Evolutionary conservation across 2,888 invertebrate genomes (phyloP), one percentile per base, ranked within the genome.

Genomic region (Agriopis aurantiaria): DNA sequence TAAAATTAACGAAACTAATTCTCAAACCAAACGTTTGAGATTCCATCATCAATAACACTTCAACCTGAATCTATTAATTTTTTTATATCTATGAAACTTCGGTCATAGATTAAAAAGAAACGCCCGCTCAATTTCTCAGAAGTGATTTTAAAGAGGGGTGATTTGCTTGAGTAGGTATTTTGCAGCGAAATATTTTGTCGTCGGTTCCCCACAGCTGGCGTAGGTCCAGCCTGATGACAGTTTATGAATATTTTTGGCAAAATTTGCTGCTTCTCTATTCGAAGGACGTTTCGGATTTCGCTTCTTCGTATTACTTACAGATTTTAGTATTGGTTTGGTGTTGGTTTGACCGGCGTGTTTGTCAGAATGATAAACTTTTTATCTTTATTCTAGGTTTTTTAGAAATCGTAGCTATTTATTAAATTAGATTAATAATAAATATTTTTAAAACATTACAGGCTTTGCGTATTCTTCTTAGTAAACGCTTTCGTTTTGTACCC

Each of bases 211-310:
- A 88, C 92, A 92, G 88, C 93, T 94, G 93, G 93, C 93, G 89
- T 79, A 78, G 87, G 93, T 93, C 93, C 93, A 94, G 93, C 87
- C 82, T 91, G 93, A 93, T 93, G 93, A 93, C 93, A 93, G 92
- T 92, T 92, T 93, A 93, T 93, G 93, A 94, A 94, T 93, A 93
- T 93, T 93, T 93, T 91, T 91, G 92, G 89, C 92, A 88, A 90
- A 92, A 91, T 88, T 88, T 88, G 78, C 84, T 78, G 88, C 87
- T 90, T 85, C 86, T 86, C 88, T 84, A 87, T 85, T 86, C 85
- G 80, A 83, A 83, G 83, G 83, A 85, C 84, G 83, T 85, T 88
- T 84, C 82, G 57, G 87, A 85, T 90, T 90, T 84, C 88, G 87
- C 85, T 89, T 90, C 87, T 88, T 83, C 83, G 79, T 82, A 77